A percentile compares a stretch with the other conserved stretches of the same genome.
phyloP scores from a whole-genome alignment of 35 echinoderm and acorn worm species.

The Strongylocentrotus purpuratus region DNA sequence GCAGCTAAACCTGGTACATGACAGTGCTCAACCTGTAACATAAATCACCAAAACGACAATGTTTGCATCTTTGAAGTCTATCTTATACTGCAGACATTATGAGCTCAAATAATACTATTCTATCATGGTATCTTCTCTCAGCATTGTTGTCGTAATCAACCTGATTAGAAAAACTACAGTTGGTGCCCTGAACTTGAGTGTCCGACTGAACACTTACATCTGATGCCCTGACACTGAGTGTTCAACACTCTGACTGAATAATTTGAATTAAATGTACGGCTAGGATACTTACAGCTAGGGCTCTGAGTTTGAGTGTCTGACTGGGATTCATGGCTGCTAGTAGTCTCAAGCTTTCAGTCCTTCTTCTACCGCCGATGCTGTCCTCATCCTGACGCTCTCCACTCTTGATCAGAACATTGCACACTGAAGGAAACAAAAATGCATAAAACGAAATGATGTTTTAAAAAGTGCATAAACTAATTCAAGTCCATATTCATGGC shows the following conservation, averaged over 20 bases:
- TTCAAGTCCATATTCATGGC: too few species aligned
- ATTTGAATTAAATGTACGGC: not conserved
- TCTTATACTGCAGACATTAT: too few species aligned
- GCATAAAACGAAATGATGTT: too few species aligned
- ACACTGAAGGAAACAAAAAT: slow-evolving; percentile 63
- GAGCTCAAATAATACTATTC: too few species aligned
- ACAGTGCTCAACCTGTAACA: slow-evolving; percentile 84
- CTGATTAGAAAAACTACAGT: too few species aligned
- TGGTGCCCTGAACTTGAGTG: too few species aligned
- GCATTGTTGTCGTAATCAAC: too few species aligned
- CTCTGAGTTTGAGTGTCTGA: slow-evolving; percentile 84
- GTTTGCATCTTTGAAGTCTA: too few species aligned
- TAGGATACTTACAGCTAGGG: slow-evolving; percentile 69
- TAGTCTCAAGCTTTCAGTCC: slow-evolving; percentile 80
- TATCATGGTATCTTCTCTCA: too few species aligned
- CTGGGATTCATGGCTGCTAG: slow-evolving; percentile 82
- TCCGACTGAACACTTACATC: too few species aligned
- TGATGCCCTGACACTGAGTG: not conserved
- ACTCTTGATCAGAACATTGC: slow-evolving; percentile 76
- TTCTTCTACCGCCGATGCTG: slow-evolving; percentile 73
- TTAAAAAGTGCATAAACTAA: too few species aligned
- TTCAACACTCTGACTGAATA: not conserved
- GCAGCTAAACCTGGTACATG: slow-evolving; percentile 75
- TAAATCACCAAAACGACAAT: too few species aligned
- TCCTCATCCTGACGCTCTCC: slow-evolving; percentile 95